Evolutionary conservation across 1,140 invertebrate species (phyloP), one percentile per base, ranked within the genome.

Genomic region (Lycorma delicatula): DNA sequence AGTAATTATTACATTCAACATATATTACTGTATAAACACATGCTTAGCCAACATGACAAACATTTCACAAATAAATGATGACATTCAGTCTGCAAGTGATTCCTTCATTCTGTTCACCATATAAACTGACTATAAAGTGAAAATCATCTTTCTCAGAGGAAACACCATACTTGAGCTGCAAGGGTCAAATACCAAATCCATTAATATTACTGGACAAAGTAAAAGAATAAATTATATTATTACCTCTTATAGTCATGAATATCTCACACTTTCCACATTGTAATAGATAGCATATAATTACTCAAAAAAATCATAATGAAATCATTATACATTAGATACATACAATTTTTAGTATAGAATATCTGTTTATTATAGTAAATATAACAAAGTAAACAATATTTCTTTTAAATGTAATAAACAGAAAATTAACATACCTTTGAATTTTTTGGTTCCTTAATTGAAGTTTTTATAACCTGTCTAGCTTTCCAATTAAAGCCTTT

Each of bases 401-500:
- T 41, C 29, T 9, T 18, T 18, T 9, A 36, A 44, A 1, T 16
- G 34, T 27, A 36, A 47, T 4, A 12, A 2, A 44, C 1, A 25
- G 20, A 23, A 22, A 29, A 18, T 58, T 4, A 46, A 64, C 61
- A 67, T 76, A 90, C 87, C 75, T 87, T 79, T 68, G 83, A 81
- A 5, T 81, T 78, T 58, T 75, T 65, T 0, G 79, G 77, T 71
- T 87, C 75, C 67, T 90, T 86, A 26, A 91, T 80, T 62, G 80
- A 75, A 5, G 84, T 83, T 63, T 85, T 75, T 2, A 79, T 75
- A 55, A 82, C 77, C 67, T 82, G 78, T 59, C 88, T 75, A 7
- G 86, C 85, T 72, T 87, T 89, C 70, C 81, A 85, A 72, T 93
- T 93, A 70, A 77, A 84, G 34, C 79, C 73, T 67, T 82, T 82